phyloP scores from a whole-genome alignment of 2,113 vertebrate species.

The Tenebrosternarchus preto region DNA sequence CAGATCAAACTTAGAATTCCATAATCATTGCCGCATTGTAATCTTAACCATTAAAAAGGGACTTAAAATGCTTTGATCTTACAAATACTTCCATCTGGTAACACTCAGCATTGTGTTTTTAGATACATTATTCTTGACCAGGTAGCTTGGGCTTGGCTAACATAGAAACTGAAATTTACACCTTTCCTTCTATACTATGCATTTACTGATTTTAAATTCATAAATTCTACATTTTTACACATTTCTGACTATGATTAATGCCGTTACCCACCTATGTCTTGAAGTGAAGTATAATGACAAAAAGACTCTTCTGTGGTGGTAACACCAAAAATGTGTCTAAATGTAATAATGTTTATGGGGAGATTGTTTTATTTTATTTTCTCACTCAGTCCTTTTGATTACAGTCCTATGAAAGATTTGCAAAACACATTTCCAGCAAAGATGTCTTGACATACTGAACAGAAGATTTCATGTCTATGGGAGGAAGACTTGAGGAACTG shows the following conservation, averaged over 20 bases:
- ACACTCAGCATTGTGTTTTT: not conserved
- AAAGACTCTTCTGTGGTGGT: not conserved
- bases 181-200: not conserved
- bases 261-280: not conserved
- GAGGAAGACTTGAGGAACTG: slow-evolving; percentile 28
- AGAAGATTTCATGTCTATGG: slow-evolving; percentile 39
- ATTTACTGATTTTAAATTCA: not conserved
- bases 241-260: not conserved
- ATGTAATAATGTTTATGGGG: no score
- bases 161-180: not conserved
- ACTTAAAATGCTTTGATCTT: not conserved
- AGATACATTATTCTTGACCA: not conserved
- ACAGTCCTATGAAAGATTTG: slow-evolving; percentile 46
- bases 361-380: slow-evolving; percentile 13
- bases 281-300: not conserved
- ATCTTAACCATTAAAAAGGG: not conserved
- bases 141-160: not conserved
- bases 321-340: not conserved
- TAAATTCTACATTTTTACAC: not conserved
- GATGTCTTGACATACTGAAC: slow-evolving; percentile 48
- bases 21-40: no score
- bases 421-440: slow-evolving; percentile 55
- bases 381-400: slow-evolving; percentile 57
- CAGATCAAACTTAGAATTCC: not conserved
- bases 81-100: not conserved